Conservation (phyloP, 2,113 vertebrate species). For the Cinclus cinclus region DNA sequence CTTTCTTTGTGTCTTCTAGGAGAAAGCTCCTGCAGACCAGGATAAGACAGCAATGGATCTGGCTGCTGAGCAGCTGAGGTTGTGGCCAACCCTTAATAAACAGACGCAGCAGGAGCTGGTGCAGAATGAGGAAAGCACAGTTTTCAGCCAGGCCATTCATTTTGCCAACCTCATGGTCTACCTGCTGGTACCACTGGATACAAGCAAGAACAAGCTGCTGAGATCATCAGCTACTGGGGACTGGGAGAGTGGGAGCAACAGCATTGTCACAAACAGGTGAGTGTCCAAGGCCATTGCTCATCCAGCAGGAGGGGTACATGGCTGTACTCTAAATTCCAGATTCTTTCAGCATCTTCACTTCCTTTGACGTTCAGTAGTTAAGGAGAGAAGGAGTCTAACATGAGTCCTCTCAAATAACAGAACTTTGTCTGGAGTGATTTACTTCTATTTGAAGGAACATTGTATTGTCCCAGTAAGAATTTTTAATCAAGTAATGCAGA, state of each 20-base stretch:
- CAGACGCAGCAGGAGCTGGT: slow-evolving; percentile 90
- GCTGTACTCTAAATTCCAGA: neutral
- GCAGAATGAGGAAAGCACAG: slow-evolving; percentile 94
- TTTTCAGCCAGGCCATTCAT: slow-evolving; percentile 98
- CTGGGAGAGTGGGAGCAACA: slow-evolving; percentile 99
- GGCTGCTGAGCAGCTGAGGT: slow-evolving; percentile 89
- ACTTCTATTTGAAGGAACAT: neutral
- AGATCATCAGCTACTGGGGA: slow-evolving; percentile 82
- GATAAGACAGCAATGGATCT: slow-evolving; percentile 94
- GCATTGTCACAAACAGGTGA: slow-evolving; percentile 94
- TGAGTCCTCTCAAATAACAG: neutral
- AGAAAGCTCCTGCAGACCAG: slow-evolving; percentile 63
- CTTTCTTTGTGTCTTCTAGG: slow-evolving; percentile 61
- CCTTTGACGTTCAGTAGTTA: neutral
- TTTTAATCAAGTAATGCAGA: neutral
- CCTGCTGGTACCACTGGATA: slow-evolving; percentile 91
- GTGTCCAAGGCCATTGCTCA: neutral
- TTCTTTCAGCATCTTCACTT: neutral
- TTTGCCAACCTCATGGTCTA: slow-evolving; percentile 99
- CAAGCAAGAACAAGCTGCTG: slow-evolving; percentile 93
- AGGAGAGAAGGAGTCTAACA: neutral
- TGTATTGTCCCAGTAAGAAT: neutral
- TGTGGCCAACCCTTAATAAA: slow-evolving; percentile 88
- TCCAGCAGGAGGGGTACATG: neutral
- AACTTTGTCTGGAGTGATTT: neutral